Evolutionary conservation across 2,797 vertebrate species (phyloP), one percentile per base, ranked within the genome.

Genomic region (Notolabrus celidotus): DNA sequence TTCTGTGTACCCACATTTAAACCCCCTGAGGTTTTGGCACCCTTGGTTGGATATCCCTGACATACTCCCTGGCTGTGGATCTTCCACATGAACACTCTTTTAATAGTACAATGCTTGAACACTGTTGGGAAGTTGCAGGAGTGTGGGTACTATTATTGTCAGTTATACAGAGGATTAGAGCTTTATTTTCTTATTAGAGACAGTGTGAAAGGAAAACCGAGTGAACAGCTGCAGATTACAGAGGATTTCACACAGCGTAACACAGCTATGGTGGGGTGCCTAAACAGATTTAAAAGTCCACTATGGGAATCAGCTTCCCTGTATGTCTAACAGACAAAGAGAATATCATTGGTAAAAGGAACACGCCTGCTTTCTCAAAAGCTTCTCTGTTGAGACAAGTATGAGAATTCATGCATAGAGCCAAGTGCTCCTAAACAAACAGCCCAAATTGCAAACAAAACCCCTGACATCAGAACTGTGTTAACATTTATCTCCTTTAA

Each of bases 221-320:
- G 55, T 39, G 39, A 87, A 83, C 57, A 67, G 74, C 73, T 20
- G 70, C 67, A 87, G 85, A 88, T 91, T 90, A 93, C 62, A 68
- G 70, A 52, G 80, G 88, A 88, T 92, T 90, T 88, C 55, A 59
- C 54, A 66, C 43, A 3, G 62, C 22, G 9, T 59, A 74, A 79
- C 68, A 53, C 74, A 55, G 70, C 76, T 60, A 61, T 77, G 77
- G 71, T 66, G 70, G 46, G 43, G 33, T 17, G 62, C n/a, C 60
- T 71, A 50, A 71, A 74, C 27, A 73, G 69, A 72, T 23, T 67
- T 57, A 63, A 54, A 87, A 83, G 80, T 53, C 71, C 67, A 51
- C 45, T 49, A 46, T 72, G 51, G 61, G 63, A 77, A 69, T 76
- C 45, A 17, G 45, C 58, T 52, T 55, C 56, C 20, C 34, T 59